phyloP scores from a whole-genome alignment of 2,113 vertebrate genomes.

The Passer montanus region DNA sequence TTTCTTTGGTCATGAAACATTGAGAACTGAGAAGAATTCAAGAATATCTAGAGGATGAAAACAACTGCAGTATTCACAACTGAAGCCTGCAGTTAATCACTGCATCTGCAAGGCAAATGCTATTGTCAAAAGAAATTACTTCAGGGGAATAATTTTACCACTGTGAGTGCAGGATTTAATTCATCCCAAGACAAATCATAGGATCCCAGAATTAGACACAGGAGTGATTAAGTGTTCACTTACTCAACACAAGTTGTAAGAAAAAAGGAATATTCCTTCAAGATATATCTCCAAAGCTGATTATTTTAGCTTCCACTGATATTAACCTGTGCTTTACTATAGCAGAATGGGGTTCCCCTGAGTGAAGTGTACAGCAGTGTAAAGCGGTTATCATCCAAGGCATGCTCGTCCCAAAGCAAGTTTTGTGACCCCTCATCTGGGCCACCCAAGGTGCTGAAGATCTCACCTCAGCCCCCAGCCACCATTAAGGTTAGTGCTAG shows the following conservation, averaged over 20 bases:
- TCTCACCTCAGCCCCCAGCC: not conserved
- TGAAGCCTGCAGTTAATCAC: not conserved
- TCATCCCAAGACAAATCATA: constrained; percentile 6
- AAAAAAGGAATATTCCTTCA: not conserved
- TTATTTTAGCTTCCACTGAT: not conserved
- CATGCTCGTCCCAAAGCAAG: not conserved
- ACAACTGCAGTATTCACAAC: not conserved
- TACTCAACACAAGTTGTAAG: not conserved
- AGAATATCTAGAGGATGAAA: not conserved
- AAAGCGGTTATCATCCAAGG: not conserved
- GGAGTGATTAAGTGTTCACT: constrained; percentile 9
- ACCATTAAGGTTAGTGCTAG: not conserved
- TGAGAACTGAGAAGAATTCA: not conserved
- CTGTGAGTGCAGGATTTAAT: not conserved
- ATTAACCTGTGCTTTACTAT: not conserved
- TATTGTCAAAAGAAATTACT: constrained; percentile 20
- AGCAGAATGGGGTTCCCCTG: not conserved
- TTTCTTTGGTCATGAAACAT: not conserved
- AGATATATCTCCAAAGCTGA: not conserved
- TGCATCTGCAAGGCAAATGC: constrained; percentile 27
- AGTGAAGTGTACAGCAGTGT: not conserved
- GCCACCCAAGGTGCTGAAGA: not conserved
- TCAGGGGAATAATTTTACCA: constrained; percentile 21
- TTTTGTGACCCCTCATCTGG: not conserved
- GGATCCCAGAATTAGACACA: constrained; percentile 26